phyloP scores from a whole-genome alignment of 2,888 invertebrate genomes.

The Bimastos eiseni region DNA sequence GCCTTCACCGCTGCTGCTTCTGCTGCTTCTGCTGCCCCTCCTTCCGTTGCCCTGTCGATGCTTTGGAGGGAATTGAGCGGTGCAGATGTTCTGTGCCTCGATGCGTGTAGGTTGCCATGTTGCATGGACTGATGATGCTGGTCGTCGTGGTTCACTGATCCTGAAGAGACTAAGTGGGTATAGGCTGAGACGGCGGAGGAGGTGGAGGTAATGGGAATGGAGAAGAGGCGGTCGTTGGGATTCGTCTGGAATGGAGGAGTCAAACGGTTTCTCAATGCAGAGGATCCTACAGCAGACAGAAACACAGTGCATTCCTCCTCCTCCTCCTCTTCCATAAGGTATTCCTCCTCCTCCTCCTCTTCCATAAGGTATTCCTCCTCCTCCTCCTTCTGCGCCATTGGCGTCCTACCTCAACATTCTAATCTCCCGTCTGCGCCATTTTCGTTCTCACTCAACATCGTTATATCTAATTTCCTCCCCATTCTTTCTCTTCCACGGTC shows the following conservation, averaged over 20 bases:
- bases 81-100: not conserved
- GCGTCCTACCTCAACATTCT: not conserved
- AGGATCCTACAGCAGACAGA: conserved; percentile 3
- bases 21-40: not conserved
- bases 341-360: not conserved
- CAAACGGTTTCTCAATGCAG: not conserved
- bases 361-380: no score
- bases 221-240: not conserved
- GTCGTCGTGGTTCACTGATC: not conserved
- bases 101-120: not conserved
- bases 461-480: no score
- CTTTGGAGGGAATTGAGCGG: not conserved
- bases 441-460: not conserved
- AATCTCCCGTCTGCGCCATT: not conserved
- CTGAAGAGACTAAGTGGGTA: no score
- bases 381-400: not conserved
- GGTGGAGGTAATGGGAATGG: no score
- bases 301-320: not conserved
- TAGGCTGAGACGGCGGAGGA: no score
- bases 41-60: not conserved
- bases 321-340: not conserved
- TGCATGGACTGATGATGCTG: not conserved
- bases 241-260: not conserved
- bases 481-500: not conserved
- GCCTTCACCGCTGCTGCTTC: not conserved